Base-by-base conservation (phyloP, 2,797 vertebrate genomes). In the Cyclopterus lumpus region DNA sequence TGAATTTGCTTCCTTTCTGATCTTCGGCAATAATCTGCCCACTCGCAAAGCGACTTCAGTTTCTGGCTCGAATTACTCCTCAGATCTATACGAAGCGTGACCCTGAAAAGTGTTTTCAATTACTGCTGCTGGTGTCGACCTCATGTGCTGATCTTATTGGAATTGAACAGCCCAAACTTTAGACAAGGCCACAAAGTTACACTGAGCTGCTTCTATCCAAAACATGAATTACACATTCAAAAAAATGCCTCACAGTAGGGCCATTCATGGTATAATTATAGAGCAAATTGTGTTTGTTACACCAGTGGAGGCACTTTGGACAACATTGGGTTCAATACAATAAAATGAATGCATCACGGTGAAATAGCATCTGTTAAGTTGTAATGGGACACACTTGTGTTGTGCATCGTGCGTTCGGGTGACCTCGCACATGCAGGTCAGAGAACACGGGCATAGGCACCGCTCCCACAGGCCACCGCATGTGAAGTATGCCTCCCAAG, bases 81-180 rank as follows among this genome's bases (percentile, higher is more conserved):
- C 70, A 66, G 84, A 91, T 91, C 89, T 69, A 80, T 83, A 81
- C 30, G 0, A 77, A 86, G 80, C 75, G 2, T 76, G 91, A 92
- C 90, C 92, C 90, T 86, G 81, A 90, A 79, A 92, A 91, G 68
- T 88, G 91, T 90, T 92, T 90, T 90, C 86, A 86, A 79, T 92
- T 88, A 88, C 80, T 42, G 69, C 84, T 60, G 77, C 88, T 75
- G 80, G 71, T 85, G 77, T 88, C 85, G 70, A 81, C 75, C 74
- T 74, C 82, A 75, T 61, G 69, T 75, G 87, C 90, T 79, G 85
- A 86, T 84, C 75, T 67, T 71, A 81, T 84, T 83, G 81, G 90
- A 94, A 93, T 73, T 54, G 62, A 88, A 87, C 78, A 89, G 77
- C 79, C 63, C 59, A 20, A 84, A 86, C 81, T 83, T 86, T 75